Base-by-base conservation (phyloP, 2,888 invertebrate genomes). In the Dendrolimus pini region DNA sequence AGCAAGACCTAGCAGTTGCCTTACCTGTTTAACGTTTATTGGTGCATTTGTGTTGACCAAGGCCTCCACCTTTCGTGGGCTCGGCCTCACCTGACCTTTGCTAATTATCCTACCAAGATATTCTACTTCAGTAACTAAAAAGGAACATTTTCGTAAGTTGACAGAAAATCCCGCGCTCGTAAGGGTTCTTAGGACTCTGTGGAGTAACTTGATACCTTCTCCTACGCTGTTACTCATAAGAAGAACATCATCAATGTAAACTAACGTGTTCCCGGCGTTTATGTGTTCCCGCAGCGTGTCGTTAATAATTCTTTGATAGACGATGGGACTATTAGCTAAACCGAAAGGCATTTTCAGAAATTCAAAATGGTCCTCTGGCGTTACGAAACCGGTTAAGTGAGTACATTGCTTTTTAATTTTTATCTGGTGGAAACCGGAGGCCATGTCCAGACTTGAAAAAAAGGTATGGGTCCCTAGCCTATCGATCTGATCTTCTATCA, bases 1-100 rank as follows among this genome's bases (percentile, higher is more conserved):
- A 9, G 42, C 42, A 7, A 42, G 42, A 10, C 42, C 42, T 10
- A 42, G 10, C 42, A 42, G 61, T 30, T 71, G 71, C 0, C 71
- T 42, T 0, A 69, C 64, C 54, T 71, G 65, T 18, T 63, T 69
- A 0, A 69, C 67, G n/a, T 63, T 69, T 12, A 1, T 56, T 0
- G 72, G 69, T 9, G 53, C 8, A 0, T 60, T 60, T 1, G 68
- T n/a, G 7, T 69, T 61, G 1, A 60, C 52, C 7, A 72, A 41
- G 0, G 69, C 70, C 52, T 68, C 54, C 0, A 70, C 52, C 41
- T 72, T 69, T 1, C 53, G n/a, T 1, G 60, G 54, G 52, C 67
- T 68, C 61, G 71, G 69, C 52, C 62, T 54, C 7, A 70, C 67
- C 62, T 69, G 66, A 64, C 67, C 68, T 3, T 64, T 55, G 41